Conservation (phyloP, 2,797 vertebrate species). For the Artibeus jamaicensis region DNA sequence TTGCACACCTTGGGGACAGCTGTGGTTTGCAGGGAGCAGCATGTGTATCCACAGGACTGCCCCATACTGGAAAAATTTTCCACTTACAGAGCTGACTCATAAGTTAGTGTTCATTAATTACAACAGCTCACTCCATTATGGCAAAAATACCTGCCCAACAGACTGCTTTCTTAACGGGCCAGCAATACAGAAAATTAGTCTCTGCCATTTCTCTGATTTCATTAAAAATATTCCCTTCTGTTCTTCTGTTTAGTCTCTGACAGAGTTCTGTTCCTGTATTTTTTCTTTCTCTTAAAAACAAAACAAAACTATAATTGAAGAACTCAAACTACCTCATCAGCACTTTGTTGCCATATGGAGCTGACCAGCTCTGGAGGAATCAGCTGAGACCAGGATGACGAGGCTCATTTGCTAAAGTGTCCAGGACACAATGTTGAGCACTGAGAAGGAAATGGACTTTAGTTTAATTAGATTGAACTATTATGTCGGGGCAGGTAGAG, state of each 20-base stretch:
- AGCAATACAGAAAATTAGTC: neutral
- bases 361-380: neutral
- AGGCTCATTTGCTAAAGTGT: neutral
- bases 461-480: slow-evolving; percentile 12
- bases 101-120: neutral
- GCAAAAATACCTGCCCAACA: neutral
- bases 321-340: neutral
- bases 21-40: neutral
- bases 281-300: neutral
- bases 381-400: neutral
- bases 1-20: neutral
- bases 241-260: slow-evolving; percentile 8
- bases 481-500: neutral
- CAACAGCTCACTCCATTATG: neutral
- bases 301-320: neutral
- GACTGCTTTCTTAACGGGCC: neutral
- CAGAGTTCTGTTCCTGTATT: slow-evolving; percentile 4
- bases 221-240: slow-evolving; percentile 39
- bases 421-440: neutral
- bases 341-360: slow-evolving; percentile 22
- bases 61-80: neutral
- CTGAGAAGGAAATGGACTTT: neutral
- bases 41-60: neutral
- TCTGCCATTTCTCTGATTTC: neutral
- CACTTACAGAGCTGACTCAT: neutral